Conservation (phyloP, 2,113 vertebrate genomes). For the Rynchops niger region DNA sequence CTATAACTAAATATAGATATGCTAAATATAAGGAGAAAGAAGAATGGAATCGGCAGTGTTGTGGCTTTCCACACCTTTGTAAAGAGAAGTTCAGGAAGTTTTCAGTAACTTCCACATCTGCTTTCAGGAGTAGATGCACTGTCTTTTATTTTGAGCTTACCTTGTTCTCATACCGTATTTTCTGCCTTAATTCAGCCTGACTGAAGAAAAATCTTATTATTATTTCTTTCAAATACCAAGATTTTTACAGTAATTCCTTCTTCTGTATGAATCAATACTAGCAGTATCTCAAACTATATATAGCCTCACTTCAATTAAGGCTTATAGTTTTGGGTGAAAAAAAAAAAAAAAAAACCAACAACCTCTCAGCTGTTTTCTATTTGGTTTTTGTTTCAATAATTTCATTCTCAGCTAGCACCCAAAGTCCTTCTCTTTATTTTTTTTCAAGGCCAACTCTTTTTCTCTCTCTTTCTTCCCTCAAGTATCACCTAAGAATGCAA, state of each 20-base stretch:
- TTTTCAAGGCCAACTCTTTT: not conserved
- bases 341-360: not conserved
- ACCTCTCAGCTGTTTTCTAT: not conserved
- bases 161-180: not conserved
- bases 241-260: not conserved
- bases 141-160: not conserved
- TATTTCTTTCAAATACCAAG: not conserved
- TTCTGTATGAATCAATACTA: not conserved
- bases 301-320: not conserved
- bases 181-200: not conserved
- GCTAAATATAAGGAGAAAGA: not conserved
- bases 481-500: not conserved
- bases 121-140: not conserved
- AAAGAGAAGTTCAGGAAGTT: not conserved
- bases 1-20: not conserved
- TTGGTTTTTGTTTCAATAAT: not conserved
- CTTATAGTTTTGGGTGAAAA: not conserved
- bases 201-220: not conserved
- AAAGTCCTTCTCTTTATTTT: not conserved
- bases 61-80: not conserved
- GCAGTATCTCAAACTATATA: not conserved
- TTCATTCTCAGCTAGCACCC: not conserved
- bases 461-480: not conserved
- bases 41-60: not conserved
- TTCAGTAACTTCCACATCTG: not conserved